These are phyloP conservation scores for Parazoanthus atlanticus DNA, from an alignment of 92 coral and sea anemone species.

Conservation along the genomic window DNA sequence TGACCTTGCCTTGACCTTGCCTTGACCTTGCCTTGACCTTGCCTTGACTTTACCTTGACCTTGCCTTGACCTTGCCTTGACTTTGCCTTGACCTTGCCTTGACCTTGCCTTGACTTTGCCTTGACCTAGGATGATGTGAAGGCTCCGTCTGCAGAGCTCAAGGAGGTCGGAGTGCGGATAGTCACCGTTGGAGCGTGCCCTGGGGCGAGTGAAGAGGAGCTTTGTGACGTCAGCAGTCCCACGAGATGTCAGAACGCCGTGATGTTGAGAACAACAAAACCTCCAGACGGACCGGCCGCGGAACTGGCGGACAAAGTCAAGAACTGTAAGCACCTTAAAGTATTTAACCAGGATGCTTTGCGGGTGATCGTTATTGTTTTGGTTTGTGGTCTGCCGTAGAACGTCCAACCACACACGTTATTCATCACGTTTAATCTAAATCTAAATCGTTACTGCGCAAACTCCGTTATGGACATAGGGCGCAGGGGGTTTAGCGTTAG, in stretches of 20 bases:
- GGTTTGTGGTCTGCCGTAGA: background rate
- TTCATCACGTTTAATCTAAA: no score
- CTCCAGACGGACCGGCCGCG: conserved; percentile 67
- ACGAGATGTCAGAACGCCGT: conserved; percentile 80
- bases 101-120: no score
- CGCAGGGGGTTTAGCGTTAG: no score
- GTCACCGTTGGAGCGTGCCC: conserved; percentile 76
- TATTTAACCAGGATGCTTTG: background rate
- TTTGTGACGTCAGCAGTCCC: conserved; percentile 80
- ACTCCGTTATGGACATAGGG: no score
- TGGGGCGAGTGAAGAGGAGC: conserved; percentile 63
- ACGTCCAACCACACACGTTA: background rate
- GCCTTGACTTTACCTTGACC: no score
- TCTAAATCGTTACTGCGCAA: no score
- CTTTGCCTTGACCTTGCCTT: no score
- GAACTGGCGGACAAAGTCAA: conserved; percentile 70
- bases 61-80: no score
- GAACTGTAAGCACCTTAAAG: conserved; percentile 55
- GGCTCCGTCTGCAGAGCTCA: conserved; percentile 57
- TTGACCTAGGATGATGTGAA: conserved; percentile 65
- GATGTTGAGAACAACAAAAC: conserved; percentile 65
- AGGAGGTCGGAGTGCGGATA: conserved; percentile 57
- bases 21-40: no score
- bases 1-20: no score
- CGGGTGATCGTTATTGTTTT: background rate